Percentiles rank a stretch among this genome's conserved stretches.
Conservation (phyloP, 2,113 vertebrate genomes). For the Colinus virginianus region DNA sequence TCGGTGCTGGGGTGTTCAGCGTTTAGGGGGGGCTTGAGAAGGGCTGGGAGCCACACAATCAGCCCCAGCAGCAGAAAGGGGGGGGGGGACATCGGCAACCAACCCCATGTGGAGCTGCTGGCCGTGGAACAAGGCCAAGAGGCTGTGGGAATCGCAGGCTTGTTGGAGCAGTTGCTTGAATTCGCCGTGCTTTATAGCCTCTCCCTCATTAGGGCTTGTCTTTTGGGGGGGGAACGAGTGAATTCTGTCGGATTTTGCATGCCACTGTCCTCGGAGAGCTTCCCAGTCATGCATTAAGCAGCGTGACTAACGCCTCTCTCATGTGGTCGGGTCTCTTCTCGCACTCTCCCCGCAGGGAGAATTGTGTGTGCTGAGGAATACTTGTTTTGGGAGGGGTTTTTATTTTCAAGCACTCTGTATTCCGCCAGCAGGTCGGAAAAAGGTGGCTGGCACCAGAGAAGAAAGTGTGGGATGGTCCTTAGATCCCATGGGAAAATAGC, state of each 20-base stretch:
- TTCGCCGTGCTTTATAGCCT: neutral
- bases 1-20: slow-evolving; percentile 17
- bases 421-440: slow-evolving; percentile 59
- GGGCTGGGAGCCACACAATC: slow-evolving; percentile 27
- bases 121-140: slow-evolving; percentile 33
- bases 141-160: slow-evolving; percentile 58
- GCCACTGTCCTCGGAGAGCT: slow-evolving; percentile 56
- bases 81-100: slow-evolving; percentile 49
- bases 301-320: slow-evolving; percentile 70
- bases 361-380: slow-evolving; percentile 48
- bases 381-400: slow-evolving; percentile 72
- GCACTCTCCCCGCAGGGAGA: slow-evolving; percentile 43
- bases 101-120: slow-evolving; percentile 2
- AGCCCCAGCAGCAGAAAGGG: neutral
- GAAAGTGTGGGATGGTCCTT: slow-evolving; percentile 63
- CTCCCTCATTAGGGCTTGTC: slow-evolving; percentile 21
- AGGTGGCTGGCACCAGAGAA: slow-evolving; percentile 56
- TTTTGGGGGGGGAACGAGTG: neutral
- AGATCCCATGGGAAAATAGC: slow-evolving; percentile 69
- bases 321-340: slow-evolving; percentile 64
- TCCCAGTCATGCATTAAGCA: slow-evolving; percentile 72
- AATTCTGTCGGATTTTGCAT: slow-evolving; percentile 58
- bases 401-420: slow-evolving; percentile 49
- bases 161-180: slow-evolving; percentile 37
- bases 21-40: slow-evolving; percentile 16